phyloP scores from a whole-genome alignment of 2,797 vertebrate genomes.

The Nothura maculosa region DNA sequence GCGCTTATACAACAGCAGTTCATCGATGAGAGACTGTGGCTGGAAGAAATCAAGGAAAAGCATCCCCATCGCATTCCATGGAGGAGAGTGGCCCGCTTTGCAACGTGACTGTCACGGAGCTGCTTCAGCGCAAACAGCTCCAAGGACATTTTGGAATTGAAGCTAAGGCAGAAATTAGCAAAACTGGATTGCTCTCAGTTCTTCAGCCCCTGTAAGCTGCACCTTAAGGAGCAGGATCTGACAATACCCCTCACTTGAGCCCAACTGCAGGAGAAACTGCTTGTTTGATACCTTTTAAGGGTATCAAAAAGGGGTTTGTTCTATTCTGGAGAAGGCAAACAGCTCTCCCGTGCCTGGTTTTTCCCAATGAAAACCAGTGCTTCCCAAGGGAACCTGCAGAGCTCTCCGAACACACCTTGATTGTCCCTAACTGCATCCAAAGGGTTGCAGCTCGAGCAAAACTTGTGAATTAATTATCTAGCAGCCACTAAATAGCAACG shows the following conservation, averaged over 20 bases:
- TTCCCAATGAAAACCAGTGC: neutral
- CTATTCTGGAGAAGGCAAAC: neutral
- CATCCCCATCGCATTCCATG: neutral
- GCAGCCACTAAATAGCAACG: too few relatives aligned
- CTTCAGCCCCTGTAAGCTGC: neutral
- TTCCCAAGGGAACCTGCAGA: rapidly evolving
- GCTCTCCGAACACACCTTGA: neutral
- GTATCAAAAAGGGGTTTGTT: neutral
- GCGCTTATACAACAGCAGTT: slow-evolving; percentile 86
- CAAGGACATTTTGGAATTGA: rapidly evolving
- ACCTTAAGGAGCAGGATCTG: neutral
- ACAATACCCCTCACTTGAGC: rapidly evolving
- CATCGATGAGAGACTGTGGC: slow-evolving; percentile 93
- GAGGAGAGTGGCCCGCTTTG: neutral
- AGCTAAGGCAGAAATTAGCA: rapidly evolving
- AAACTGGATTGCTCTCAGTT: neutral
- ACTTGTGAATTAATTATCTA: rapidly evolving
- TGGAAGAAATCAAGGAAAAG: slow-evolving; percentile 52
- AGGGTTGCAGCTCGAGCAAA: neutral
- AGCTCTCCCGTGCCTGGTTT: neutral
- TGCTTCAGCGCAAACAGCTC: neutral
- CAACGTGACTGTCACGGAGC: neutral
- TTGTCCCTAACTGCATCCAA: neutral
- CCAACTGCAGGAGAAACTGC: rapidly evolving
- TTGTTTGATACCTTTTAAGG: rapidly evolving